Conservation (phyloP, 2,797 vertebrate species). For the Allobates femoralis region DNA sequence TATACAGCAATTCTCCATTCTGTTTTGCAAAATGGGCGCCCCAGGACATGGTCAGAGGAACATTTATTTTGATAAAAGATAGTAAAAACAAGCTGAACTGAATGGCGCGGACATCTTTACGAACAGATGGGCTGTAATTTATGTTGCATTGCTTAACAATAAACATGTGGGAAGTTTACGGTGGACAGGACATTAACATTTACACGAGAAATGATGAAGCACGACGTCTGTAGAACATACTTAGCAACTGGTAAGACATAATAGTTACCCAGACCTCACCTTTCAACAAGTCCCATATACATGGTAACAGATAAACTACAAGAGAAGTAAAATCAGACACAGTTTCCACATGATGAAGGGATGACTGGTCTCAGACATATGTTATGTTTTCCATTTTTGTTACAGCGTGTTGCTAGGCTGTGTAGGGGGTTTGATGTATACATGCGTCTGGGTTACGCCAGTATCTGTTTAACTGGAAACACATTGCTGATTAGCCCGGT, state of each 20-base stretch:
- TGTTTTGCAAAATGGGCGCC: no score
- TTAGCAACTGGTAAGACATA: constrained; percentile 36
- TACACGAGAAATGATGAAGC: constrained; percentile 37
- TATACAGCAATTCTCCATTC: no score
- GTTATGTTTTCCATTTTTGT: constrained; percentile 39
- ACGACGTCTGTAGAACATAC: neutral
- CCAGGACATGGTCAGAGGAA: neutral
- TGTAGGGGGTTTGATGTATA: constrained; percentile 18
- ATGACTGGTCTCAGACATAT: constrained; percentile 11
- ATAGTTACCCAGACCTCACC: constrained; percentile 42
- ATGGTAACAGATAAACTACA: constrained; percentile 50
- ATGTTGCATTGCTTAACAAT: neutral
- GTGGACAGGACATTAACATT: constrained; percentile 3
- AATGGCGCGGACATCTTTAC: neutral
- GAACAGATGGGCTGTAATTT: constrained; percentile 35
- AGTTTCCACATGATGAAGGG: constrained; percentile 50
- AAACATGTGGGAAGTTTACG: constrained; percentile 23
- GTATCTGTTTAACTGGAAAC: constrained; percentile 20
- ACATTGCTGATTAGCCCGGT: constrained; percentile 15
- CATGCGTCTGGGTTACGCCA: constrained; percentile 26
- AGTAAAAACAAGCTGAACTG: neutral
- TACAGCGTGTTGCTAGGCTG: constrained; percentile 51
- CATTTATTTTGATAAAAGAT: neutral
- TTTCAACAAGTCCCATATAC: constrained; percentile 42
- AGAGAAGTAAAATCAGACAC: constrained; percentile 36